Evolutionary conservation across 2,113 vertebrate species (phyloP).

Genomic region (Xiphophorus couchianus): DNA sequence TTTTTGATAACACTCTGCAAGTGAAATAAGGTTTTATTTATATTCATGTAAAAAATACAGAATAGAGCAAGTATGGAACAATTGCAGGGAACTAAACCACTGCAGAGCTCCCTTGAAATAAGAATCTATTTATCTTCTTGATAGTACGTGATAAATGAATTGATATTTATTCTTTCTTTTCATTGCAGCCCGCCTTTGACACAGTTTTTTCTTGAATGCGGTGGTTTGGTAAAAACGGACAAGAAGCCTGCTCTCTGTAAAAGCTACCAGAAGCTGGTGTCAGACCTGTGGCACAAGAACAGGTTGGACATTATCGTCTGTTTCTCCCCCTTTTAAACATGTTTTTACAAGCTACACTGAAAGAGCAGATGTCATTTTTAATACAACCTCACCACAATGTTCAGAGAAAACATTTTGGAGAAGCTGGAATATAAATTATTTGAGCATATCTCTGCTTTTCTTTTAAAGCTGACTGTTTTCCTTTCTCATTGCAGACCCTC

Average conservation of each 20-base stretch:
- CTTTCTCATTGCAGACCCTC: conserved; percentile 83
- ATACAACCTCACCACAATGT: background rate
- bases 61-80: background rate
- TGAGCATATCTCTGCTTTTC: background rate
- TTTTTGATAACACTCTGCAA: conserved; percentile 1
- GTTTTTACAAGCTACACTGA: background rate
- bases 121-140: background rate
- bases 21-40: conserved; percentile 18
- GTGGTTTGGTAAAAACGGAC: conserved; percentile 91
- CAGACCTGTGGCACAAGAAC: conserved; percentile 98
- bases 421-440: background rate
- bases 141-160: too few relatives aligned
- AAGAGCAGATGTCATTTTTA: background rate
- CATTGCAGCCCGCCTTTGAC: conserved; percentile 91
- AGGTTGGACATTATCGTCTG: conserved; percentile 73
- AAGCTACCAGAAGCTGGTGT: conserved; percentile 98
- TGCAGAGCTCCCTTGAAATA: background rate
- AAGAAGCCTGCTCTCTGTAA: conserved; percentile 98
- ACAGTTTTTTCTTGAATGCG: conserved; percentile 95
- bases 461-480: conserved; percentile 12
- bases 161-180: background rate
- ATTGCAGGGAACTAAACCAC: background rate
- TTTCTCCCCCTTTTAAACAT: background rate
- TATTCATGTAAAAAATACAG: conserved; percentile 13
- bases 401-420: background rate